Evolutionary conservation across 1,140 invertebrate genomes (phyloP).

Genomic region (Telenomus remus): DNA sequence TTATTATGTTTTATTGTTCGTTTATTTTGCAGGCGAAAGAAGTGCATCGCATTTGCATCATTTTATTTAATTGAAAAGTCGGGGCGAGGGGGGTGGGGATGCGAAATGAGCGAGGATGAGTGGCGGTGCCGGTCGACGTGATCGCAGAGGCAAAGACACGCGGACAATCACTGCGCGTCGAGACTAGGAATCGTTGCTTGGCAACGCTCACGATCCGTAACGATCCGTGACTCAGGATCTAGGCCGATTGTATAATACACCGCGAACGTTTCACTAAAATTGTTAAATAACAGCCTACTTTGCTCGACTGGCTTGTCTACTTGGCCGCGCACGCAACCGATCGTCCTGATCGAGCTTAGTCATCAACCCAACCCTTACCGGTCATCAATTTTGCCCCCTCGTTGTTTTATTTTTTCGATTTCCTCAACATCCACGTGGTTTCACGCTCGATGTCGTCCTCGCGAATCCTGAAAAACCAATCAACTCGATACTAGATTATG

Average conservation of each 20-base stretch:
- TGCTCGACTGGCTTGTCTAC: slow-evolving; percentile 60
- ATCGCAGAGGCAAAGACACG: slow-evolving; percentile 33
- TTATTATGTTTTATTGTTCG: too few relatives aligned
- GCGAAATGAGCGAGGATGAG: slow-evolving; percentile 16
- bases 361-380: slow-evolving; percentile 47
- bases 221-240: slow-evolving; percentile 74
- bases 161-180: slow-evolving; percentile 44
- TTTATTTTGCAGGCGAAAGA: too few relatives aligned
- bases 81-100: too few relatives aligned
- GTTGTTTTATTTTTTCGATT: neutral
- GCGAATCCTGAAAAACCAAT: neutral
- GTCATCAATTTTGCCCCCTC: slow-evolving; percentile 4
- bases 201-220: slow-evolving; percentile 72
- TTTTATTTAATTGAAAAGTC: too few relatives aligned
- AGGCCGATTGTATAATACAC: slow-evolving; percentile 75
- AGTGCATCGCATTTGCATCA: too few relatives aligned
- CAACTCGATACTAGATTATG: neutral
- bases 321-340: slow-evolving; percentile 57
- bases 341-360: slow-evolving; percentile 51
- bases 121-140: slow-evolving; percentile 21
- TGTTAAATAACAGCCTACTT: slow-evolving; percentile 74
- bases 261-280: slow-evolving; percentile 75
- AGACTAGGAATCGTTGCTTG: slow-evolving; percentile 50
- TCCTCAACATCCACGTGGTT: neutral
- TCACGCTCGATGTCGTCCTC: neutral